Base-by-base conservation (phyloP, 2,888 invertebrate species). In the Calliopum simillimum region DNA sequence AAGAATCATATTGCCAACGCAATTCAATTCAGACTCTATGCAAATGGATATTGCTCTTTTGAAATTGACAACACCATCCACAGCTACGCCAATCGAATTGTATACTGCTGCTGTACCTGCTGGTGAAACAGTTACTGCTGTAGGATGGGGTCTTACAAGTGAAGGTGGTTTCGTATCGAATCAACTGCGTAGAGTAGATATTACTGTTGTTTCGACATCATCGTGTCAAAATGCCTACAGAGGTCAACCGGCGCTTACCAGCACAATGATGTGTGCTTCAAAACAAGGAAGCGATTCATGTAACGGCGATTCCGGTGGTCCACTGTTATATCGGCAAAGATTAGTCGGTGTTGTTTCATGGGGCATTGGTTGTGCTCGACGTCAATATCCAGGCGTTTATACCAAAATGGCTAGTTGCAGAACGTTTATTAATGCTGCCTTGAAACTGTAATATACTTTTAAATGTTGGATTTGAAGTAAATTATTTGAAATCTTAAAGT, bases 361-460 rank as follows among this genome's bases (percentile, higher is more conserved):
- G 79, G 85, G 84, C 2, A 62, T 79, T 19, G 83, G 84, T 13
- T 85, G 84, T 70, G 85, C 77, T 5, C 75, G 80, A 75, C 89
- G 90, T 33, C 5, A 33, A 76, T 91, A 88, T 76, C 94, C 94
- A 0, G 94, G 95, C 1, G 94, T 95, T 6, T 94, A 94, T 83
- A 89, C 92, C 0, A 87, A 93, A 73, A 92, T 94, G n/a, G 77
- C 76, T 71, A 70, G 23, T 51, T 77, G 82, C 14, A 71, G 78
- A 33, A 53, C 59, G 46, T 77, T 77, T 66, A 75, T 77, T 53
- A 67, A 67, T 23, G 70, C 64, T 61, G 74, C 75, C 16, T 65
- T 74, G 68, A 2, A 11, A 0, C 23, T 55, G 21, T 56, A 25
- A 6, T 33, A 33, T n/a, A n/a, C n/a, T n/a, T n/a, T n/a, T n/a